Base-by-base conservation (phyloP, 2,888 invertebrate genomes). In the Leptinotarsa haldemani region DNA sequence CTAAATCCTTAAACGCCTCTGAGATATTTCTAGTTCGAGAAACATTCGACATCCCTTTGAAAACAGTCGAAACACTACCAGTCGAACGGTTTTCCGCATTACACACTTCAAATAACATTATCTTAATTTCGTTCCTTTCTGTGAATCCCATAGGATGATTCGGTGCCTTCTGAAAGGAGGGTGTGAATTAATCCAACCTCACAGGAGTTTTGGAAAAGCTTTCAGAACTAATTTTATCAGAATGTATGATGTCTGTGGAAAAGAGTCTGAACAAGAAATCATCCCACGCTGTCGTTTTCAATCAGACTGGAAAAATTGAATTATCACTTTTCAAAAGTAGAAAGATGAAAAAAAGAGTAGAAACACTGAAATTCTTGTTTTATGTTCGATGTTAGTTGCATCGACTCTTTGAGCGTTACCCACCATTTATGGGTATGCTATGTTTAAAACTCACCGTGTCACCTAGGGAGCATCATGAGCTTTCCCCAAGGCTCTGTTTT, bases 81-180 rank as follows among this genome's bases (percentile, higher is more conserved):
- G 13, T 13, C 20, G 56, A 56, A 15, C 22, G 56, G 13, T 56
- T 20, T 50, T 56, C 4, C 22, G 15, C 12, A 56, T 56, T 56
- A 56, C 56, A 56, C 56, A 56, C 56, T 15, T 56, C 56, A 56
- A 56, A 56, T 56, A 56, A 20, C 56, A 56, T 56, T 7, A 56
- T 13, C 20, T 56, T 13, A 22, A 56, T 22, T 56, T 56, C 15
- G 22, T 22, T 56, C 22, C 13, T 56, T 56, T 13, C 16, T 9
- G 56, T 56, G 22, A 56, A 4, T 56, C 25, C 56, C 56, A 22
- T 20, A 56, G 56, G 56, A 56, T 15, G 4, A 12, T 56, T 56
- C 56, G 20, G 13, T n/a, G 56, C 56, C 20, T 56, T 56, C 20
- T 25, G 22, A 22, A 56, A 56, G 15, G 20, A 15, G 22, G 13